Evolutionary conservation across 2,797 vertebrate genomes (phyloP).

Genomic region (Acanthis flammea): DNA sequence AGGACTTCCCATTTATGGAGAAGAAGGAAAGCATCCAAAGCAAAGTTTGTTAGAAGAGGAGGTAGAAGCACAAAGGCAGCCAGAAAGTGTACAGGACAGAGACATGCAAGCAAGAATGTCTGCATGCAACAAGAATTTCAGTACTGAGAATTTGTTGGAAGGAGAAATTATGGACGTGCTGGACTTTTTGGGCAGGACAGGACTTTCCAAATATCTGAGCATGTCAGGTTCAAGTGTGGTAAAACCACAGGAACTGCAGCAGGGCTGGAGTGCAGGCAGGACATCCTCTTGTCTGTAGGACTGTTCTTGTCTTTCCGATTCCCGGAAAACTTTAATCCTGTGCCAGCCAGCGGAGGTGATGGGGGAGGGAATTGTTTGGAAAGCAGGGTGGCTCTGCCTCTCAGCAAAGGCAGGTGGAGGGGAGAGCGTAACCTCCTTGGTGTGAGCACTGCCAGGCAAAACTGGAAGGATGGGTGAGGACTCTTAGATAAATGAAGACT

Average conservation of each 20-base stretch:
- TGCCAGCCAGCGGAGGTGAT: accelerated
- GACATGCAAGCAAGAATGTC: background rate
- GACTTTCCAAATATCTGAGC: background rate
- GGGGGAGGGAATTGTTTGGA: accelerated
- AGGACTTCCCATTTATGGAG: background rate
- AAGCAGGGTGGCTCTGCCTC: background rate
- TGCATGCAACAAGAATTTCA: background rate
- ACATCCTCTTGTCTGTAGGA: background rate
- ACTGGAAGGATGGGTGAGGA: accelerated
- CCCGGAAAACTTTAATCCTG: background rate
- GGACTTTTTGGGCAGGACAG: background rate
- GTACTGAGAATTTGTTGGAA: background rate
- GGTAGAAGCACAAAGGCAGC: background rate
- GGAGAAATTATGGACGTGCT: background rate
- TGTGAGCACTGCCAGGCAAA: background rate
- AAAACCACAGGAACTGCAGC: accelerated
- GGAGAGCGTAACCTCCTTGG: background rate
- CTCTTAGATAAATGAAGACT: background rate
- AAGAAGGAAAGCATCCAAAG: background rate
- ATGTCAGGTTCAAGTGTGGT: background rate
- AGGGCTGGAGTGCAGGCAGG: background rate
- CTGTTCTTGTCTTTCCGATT: background rate
- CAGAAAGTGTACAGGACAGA: background rate
- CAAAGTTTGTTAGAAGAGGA: background rate
- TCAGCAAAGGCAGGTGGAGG: background rate